Evolutionary conservation across 1,140 invertebrate species (phyloP).

Genomic region (Diorhabda sublineata): DNA sequence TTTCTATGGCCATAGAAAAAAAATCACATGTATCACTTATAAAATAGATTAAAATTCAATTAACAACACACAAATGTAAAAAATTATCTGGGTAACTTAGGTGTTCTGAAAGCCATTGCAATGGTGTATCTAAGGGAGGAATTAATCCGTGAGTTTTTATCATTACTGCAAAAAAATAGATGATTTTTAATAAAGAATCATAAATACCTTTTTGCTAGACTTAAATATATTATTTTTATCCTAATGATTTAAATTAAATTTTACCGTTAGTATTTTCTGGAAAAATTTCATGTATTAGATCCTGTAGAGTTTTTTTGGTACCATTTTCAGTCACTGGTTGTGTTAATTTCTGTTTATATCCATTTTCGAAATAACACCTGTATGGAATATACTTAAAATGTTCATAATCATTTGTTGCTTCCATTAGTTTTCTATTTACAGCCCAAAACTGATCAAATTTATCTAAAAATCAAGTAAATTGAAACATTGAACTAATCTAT

Average conservation of each 20-base stretch:
- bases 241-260: conserved; percentile 5
- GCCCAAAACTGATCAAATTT: conserved; percentile 99
- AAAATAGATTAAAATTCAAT: conserved; percentile 1
- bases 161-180: conserved; percentile 58
- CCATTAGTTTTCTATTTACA: conserved; percentile 93
- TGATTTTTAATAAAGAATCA: background rate
- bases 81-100: conserved; percentile 99
- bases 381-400: conserved; percentile 91
- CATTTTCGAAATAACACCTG: conserved; percentile 78
- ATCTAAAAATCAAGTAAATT: conserved; percentile 53
- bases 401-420: conserved; percentile 67
- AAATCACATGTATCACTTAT: background rate
- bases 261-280: conserved; percentile 56
- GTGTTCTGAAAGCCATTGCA: conserved; percentile 97
- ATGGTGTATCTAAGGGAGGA: conserved; percentile 81
- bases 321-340: conserved; percentile 70
- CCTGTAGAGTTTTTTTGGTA: conserved; percentile 66
- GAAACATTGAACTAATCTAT: no score
- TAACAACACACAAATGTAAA: conserved; percentile 71
- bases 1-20: background rate
- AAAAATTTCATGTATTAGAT: conserved; percentile 69
- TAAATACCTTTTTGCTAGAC: background rate
- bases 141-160: conserved; percentile 87
- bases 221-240: conserved; percentile 16
- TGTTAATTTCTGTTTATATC: conserved; percentile 72